phyloP scores from a whole-genome alignment of 1,140 invertebrate species.

The Bombus haemorrhoidalis region DNA sequence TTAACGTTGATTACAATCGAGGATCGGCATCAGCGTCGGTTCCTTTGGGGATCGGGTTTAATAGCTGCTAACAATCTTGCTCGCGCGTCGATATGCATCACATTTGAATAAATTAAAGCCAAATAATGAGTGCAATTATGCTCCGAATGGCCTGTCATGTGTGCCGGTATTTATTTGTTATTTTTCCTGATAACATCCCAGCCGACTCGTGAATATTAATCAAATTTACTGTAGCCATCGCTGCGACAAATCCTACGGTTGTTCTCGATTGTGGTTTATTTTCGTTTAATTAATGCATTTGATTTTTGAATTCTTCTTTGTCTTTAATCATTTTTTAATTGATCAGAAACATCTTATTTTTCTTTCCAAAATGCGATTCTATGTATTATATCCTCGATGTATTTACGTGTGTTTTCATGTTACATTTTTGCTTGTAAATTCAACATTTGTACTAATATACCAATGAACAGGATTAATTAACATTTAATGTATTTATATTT shows the following conservation, averaged over 20 bases:
- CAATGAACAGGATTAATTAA: background rate
- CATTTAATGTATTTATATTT: background rate
- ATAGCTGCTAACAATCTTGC: slow-evolving; percentile 24
- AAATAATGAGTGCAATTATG: background rate
- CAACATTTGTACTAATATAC: background rate
- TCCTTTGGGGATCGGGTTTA: slow-evolving; percentile 16
- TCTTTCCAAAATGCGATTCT: too few species aligned
- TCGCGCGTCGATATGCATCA: background rate
- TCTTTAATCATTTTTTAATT: background rate
- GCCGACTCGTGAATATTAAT: background rate
- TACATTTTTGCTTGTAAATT: background rate
- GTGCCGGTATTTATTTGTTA: background rate
- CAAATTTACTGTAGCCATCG: background rate
- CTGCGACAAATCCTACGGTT: background rate
- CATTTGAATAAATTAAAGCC: slow-evolving; percentile 11
- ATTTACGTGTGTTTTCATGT: background rate
- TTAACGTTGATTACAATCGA: slow-evolving; percentile 9
- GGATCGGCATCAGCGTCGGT: background rate
- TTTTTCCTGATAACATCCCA: background rate
- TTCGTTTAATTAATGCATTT: background rate
- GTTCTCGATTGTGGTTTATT: background rate
- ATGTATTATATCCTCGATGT: background rate
- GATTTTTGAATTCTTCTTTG: background rate
- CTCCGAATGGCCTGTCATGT: background rate
- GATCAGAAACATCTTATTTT: too few species aligned